Percentiles rank a stretch among this genome's conserved stretches.
Evolutionary conservation across 1,140 invertebrate genomes (phyloP).

Genomic region (Alviniconcha marisindica): DNA sequence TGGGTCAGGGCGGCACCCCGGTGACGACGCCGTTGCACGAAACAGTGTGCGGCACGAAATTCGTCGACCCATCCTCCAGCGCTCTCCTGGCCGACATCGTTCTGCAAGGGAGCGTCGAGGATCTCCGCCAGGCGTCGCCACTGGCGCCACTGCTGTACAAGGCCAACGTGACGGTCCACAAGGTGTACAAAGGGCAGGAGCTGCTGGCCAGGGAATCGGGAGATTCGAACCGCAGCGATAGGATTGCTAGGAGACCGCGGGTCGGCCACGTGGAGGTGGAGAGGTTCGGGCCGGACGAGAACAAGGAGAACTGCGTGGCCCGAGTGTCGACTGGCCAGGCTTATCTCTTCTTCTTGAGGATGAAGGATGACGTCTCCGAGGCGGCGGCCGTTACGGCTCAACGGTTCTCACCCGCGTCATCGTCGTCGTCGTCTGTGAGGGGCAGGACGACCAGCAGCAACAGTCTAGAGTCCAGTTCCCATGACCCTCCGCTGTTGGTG

Average conservation of each 20-base stretch:
- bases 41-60: constrained; percentile 27
- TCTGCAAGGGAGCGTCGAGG: constrained; percentile 6
- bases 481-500: background rate
- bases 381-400: background rate
- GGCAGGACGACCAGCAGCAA: background rate
- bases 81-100: constrained; percentile 30
- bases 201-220: background rate
- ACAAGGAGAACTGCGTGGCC: constrained; percentile 13
- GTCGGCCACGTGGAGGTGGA: constrained; percentile 1
- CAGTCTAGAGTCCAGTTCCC: background rate
- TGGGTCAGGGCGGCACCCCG: too few species aligned
- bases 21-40: too few species aligned
- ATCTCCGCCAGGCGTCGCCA: constrained; percentile 30
- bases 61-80: constrained; percentile 32
- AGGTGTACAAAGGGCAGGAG: constrained; percentile 30
- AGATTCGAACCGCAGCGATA: background rate
- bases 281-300: constrained; percentile 29
- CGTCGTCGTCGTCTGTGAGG: background rate
- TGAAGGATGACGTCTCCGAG: background rate
- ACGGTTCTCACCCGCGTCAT: background rate
- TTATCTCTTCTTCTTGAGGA: constrained; percentile 28
- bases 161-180: constrained; percentile 32
- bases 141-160: constrained; percentile 34
- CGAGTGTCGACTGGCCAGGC: background rate
- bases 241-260: background rate